Conservation (phyloP, 2,888 invertebrate species). For the Xestoiulus laeticollis region DNA sequence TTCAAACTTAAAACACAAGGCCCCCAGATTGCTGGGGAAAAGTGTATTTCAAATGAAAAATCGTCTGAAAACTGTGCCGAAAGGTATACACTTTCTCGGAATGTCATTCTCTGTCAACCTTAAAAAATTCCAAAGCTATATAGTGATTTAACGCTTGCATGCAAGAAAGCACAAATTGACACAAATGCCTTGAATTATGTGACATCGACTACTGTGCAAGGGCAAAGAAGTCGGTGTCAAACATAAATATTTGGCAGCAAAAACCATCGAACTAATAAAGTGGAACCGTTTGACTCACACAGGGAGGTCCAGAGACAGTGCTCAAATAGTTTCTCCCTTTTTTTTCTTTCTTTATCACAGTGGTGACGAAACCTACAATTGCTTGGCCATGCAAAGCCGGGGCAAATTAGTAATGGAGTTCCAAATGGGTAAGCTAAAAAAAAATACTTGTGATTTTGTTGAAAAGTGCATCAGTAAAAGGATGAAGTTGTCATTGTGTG, state of each 20-base stretch:
- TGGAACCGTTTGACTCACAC: neutral
- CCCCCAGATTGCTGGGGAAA: neutral
- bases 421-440: conserved; percentile 65
- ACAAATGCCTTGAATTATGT: conserved; percentile 11
- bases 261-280: conserved; percentile 8
- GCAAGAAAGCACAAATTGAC: neutral
- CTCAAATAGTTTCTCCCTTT: conserved; percentile 44
- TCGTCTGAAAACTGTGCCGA: neutral
- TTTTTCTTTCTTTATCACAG: conserved; percentile 60
- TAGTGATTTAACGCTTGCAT: neutral
- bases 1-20: neutral
- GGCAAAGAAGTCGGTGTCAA: neutral
- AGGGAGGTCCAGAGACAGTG: conserved; percentile 8
- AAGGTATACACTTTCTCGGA: neutral
- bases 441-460: neutral
- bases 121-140: neutral
- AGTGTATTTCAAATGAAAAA: neutral
- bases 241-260: neutral
- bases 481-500: conserved; percentile 18
- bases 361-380: conserved; percentile 72
- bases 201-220: conserved; percentile 6
- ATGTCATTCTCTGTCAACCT: conserved; percentile 20
- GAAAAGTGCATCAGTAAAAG: neutral
- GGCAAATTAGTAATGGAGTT: conserved; percentile 73
- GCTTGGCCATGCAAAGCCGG: conserved; percentile 70